Evolutionary conservation across 2,113 vertebrate species (phyloP), one percentile per base, ranked within the genome.

Genomic region (Actinemys pallida): DNA sequence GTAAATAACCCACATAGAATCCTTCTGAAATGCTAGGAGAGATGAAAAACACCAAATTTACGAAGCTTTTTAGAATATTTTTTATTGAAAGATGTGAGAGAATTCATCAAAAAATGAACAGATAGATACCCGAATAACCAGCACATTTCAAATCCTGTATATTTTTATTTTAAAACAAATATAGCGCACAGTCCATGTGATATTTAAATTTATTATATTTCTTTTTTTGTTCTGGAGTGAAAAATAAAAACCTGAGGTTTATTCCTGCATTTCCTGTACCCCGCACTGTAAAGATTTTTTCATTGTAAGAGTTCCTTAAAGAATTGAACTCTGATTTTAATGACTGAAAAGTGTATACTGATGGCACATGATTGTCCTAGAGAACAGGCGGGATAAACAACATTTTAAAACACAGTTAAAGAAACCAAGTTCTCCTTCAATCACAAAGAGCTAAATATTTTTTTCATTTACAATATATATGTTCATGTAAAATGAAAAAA

Each of bases 11-110:
- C 35, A 6, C 29, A 39, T 3, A 4, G 65, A n/a, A n/a, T 69
- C 65, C 1, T 39, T 39, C 35, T 10, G 13, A n/a, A 10, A 31
- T 49, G 39, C 42, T 13, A 50, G 31, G 3, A 56, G 62, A 56
- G 93, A 97, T 88, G 72, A 94, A 95, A 76, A 6, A 94, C 69
- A 89, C 69, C 17, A 57, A 56, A 50, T 16, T 92, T 25, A 62
- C 87, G 11, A 87, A 17, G 86, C n/a, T 96, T 95, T 92, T 94
- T 98, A 96, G 97, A 96, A 87, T 86, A 97, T 98, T 90, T 93
- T 99, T 99, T 99, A 99, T 99, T 99, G 99, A 99, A 99, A 99
- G 98, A 96, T 98, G 99, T 99, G 99, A 99, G 98, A 98, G 98
- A 98, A 98, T 98, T 97, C 97, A 97, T 98, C 97, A 98, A 98